Conservation (phyloP, 2,113 vertebrate species). For the Heliornis fulica region DNA sequence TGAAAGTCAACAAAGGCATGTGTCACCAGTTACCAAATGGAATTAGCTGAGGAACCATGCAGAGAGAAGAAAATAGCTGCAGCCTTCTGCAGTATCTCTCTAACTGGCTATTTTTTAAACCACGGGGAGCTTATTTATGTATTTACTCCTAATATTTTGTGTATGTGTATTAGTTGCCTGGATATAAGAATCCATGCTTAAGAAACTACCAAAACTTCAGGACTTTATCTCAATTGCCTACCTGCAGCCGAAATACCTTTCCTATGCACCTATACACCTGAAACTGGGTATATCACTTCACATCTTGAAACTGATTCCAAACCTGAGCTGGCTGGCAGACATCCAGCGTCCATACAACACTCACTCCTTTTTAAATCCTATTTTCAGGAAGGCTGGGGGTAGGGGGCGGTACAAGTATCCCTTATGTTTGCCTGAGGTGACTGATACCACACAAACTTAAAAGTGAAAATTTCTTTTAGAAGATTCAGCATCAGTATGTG, state of each 20-base stretch:
- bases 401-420: not conserved
- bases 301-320: not conserved
- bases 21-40: slow-evolving; percentile 12
- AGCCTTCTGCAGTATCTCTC: not conserved
- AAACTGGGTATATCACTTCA: not conserved
- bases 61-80: slow-evolving; percentile 40
- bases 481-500: not conserved
- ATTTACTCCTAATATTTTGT: not conserved
- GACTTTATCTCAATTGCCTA: not conserved
- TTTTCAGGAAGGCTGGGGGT: too few species aligned
- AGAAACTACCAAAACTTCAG: not conserved
- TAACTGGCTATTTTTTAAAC: not conserved
- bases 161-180: not conserved
- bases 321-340: not conserved
- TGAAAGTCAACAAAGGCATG: not conserved
- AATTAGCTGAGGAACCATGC: slow-evolving; percentile 38
- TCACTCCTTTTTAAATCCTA: too few species aligned
- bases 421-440: not conserved
- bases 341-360: not conserved
- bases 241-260: not conserved
- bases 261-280: not conserved
- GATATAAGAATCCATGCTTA: not conserved
- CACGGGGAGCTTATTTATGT: not conserved
- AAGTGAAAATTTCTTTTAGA: not conserved
- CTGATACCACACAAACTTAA: not conserved